Percentiles rank a stretch among this genome's conserved stretches.
Conservation (phyloP, 1,140 invertebrate species). For the Arctopsyche grandis region DNA sequence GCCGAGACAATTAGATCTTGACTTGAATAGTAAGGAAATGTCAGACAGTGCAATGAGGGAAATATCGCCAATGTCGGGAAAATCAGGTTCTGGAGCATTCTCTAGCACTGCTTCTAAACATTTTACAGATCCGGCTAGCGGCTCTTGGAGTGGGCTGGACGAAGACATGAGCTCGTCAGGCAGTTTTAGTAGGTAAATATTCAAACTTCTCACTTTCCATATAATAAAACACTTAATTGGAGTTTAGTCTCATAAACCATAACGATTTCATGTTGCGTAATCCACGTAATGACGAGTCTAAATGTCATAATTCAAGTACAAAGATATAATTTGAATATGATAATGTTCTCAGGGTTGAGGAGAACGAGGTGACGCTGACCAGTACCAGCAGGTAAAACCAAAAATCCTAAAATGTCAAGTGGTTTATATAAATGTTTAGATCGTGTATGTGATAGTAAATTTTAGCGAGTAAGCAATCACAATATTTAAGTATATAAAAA, state of each 20-base stretch:
- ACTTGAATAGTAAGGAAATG: slow-evolving; percentile 55
- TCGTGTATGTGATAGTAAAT: slow-evolving; percentile 45
- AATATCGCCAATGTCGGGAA: slow-evolving; percentile 65
- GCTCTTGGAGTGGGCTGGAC: slow-evolving; percentile 66
- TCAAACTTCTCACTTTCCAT: not conserved
- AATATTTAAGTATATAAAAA: not conserved
- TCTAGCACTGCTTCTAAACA: slow-evolving; percentile 64
- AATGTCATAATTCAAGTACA: not conserved
- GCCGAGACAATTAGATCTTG: slow-evolving; percentile 45
- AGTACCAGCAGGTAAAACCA: slow-evolving; percentile 40
- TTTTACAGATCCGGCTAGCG: slow-evolving; percentile 67
- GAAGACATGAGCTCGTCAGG: slow-evolving; percentile 66
- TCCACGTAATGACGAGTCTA: not conserved
- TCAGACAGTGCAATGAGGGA: slow-evolving; percentile 62
- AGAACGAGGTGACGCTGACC: slow-evolving; percentile 43
- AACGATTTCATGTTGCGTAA: not conserved
- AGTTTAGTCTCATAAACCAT: not conserved
- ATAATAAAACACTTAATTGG: slow-evolving; percentile 31
- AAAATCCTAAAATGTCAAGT: slow-evolving; percentile 30
- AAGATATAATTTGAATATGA: slow-evolving; percentile 28
- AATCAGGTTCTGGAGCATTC: slow-evolving; percentile 64
- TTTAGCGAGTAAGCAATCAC: not conserved
- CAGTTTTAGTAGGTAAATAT: slow-evolving; percentile 64
- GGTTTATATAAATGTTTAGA: slow-evolving; percentile 39
- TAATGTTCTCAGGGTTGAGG: slow-evolving; percentile 47